Base-by-base conservation (phyloP, 2,888 invertebrate genomes). In the Rhagophthalmus giganteus region DNA sequence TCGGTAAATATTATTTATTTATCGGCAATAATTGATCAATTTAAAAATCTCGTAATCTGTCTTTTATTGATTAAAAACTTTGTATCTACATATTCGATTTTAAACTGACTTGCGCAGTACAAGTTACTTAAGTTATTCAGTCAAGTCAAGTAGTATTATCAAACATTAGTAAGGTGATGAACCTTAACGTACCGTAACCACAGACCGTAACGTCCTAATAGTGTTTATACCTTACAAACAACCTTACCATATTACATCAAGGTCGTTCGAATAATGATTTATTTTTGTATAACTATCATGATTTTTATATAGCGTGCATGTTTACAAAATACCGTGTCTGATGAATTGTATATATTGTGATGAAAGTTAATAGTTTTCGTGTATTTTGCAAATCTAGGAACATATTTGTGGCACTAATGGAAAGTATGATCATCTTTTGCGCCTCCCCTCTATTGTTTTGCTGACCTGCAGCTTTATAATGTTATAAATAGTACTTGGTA, bases 351-450 rank as follows among this genome's bases (percentile, higher is more conserved):
- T 39, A 28, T 32, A 49, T 39, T 33, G 30, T 27, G 34, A 31
- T 27, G 39, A 38, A 48, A 38, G 6, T 14, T 20, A 5, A 12
- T 31, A 16, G 30, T 63, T 64, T 57, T 44, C 49, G 64, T 62
- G 68, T 60, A 67, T 69, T 69, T 68, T 44, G 60, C 62, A 46
- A 64, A 64, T 64, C 67, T 66, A 49, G 55, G 55, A 67, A 67
- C 71, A 72, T 70, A 71, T 70, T 72, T 70, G 67, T 67, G 60
- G 7, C 20, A 20, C 59, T 66, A 67, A 69, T 67, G 69, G 68
- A 70, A 70, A 69, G 69, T 68, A 64, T 66, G 62, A 63, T 61
- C 62, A 62, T 59, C 56, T 60, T 61, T 62, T 58, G 58, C 61
- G 59, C 62, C 64, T 62, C 65, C 54, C 65, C 61, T 58, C 62